phyloP scores from a whole-genome alignment of 2,113 vertebrate genomes.

The Silurus asotus region DNA sequence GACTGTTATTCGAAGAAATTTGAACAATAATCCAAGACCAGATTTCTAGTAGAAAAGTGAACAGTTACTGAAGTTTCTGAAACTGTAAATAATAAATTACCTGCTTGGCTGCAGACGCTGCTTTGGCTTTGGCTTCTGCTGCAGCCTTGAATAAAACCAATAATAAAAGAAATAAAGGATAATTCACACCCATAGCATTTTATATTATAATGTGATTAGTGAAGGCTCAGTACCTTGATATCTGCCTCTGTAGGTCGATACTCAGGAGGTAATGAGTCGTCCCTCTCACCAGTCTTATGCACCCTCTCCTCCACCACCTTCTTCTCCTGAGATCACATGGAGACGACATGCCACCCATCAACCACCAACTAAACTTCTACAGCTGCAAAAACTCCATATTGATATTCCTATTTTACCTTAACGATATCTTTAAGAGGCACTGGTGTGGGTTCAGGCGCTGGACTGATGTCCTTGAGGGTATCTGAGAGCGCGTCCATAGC shows the following conservation, averaged over 20 bases:
- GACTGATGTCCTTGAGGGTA: slow-evolving; percentile 63
- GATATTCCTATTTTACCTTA: slow-evolving; percentile 59
- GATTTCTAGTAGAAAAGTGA: neutral
- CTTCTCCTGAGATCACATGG: slow-evolving; percentile 65
- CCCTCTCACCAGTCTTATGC: slow-evolving; percentile 72
- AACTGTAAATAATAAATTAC: slow-evolving; percentile 43
- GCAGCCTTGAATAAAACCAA: slow-evolving; percentile 58
- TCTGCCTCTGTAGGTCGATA: slow-evolving; percentile 66
- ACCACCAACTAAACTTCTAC: neutral
- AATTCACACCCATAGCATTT: neutral
- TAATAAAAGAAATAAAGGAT: neutral
- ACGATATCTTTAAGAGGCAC: slow-evolving; percentile 61
- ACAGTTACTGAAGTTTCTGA: neutral
- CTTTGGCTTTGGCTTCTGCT: slow-evolving; percentile 50
- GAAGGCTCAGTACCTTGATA: slow-evolving; percentile 56
- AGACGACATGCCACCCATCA: neutral
- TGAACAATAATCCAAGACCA: neutral
- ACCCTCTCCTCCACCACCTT: slow-evolving; percentile 62
- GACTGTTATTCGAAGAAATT: too few relatives aligned
- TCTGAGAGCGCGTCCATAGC: slow-evolving; percentile 73
- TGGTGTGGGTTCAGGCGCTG: slow-evolving; percentile 58
- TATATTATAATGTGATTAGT: neutral
- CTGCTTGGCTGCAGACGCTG: slow-evolving; percentile 53
- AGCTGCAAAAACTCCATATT: neutral
- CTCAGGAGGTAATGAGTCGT: slow-evolving; percentile 71